Conservation (phyloP, 2,797 vertebrate species). For the Todus mexicanus region DNA sequence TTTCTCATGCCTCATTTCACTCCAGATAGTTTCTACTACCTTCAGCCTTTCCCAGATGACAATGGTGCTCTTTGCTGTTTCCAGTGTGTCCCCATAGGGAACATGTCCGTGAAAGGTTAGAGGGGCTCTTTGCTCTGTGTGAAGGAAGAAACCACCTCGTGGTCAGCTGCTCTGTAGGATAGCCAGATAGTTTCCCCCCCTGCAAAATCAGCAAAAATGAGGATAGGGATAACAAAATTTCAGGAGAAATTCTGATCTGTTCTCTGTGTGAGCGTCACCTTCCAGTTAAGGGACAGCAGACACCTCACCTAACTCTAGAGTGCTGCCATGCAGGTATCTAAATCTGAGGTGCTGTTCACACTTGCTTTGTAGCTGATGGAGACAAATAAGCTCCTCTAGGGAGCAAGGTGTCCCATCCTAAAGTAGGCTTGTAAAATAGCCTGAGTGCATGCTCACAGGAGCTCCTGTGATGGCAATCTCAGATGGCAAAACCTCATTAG, state of each 20-base stretch:
- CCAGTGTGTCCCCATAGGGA: not conserved
- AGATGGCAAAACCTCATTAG: fast-evolving
- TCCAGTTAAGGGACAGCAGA: not conserved
- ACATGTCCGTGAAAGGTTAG: not conserved
- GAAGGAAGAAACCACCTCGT: not conserved
- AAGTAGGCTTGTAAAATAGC: not conserved
- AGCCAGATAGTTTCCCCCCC: not conserved
- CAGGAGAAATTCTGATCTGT: not conserved
- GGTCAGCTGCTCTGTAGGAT: not conserved
- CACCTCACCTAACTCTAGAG: not conserved
- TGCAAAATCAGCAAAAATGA: not conserved
- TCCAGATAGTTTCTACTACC: not conserved
- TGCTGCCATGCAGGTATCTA: not conserved
- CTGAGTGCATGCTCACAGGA: not conserved
- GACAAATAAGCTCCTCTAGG: not conserved
- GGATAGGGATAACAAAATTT: not conserved
- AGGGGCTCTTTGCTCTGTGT: not conserved
- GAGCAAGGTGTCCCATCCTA: not conserved
- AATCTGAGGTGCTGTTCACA: not conserved
- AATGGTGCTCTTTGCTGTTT: not conserved
- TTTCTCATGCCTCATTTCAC: not conserved
- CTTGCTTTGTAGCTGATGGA: not conserved
- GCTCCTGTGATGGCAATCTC: not conserved
- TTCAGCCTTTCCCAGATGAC: not conserved
- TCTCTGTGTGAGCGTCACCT: not conserved